A percentile compares a stretch with the other conserved stretches of the same genome.
Conservation (phyloP, 2,888 invertebrate genomes). For the Drosophila macrospina region DNA sequence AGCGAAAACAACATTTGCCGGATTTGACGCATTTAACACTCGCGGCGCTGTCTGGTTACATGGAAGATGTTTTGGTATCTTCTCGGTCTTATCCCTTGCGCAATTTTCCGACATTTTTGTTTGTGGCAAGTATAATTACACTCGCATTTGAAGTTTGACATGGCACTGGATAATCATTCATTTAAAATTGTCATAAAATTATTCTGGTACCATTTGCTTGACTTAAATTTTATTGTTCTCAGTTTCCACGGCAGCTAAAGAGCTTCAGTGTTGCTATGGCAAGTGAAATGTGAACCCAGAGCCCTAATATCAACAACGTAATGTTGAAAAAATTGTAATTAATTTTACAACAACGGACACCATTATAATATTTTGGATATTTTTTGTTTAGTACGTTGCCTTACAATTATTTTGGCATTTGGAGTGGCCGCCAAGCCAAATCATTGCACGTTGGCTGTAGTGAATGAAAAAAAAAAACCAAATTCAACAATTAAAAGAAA, state of each 20-base stretch:
- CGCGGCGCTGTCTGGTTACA: slow-evolving; percentile 19
- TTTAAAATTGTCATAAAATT: slow-evolving; percentile 12
- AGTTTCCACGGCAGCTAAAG: slow-evolving; percentile 2
- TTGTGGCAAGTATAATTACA: slow-evolving; percentile 16
- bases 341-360: slow-evolving; percentile 63
- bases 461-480: slow-evolving; percentile 9
- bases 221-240: slow-evolving; percentile 1
- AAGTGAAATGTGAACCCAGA: slow-evolving; percentile 5
- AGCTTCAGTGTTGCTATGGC: slow-evolving; percentile 29
- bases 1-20: slow-evolving; percentile 9
- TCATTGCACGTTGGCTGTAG: slow-evolving; percentile 43
- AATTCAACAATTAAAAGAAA: slow-evolving; percentile 36
- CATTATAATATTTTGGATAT: slow-evolving; percentile 62
- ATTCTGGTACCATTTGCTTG: not conserved
- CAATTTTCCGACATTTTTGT: slow-evolving; percentile 6
- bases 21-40: slow-evolving; percentile 9
- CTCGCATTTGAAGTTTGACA: slow-evolving; percentile 1
- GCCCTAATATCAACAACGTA: slow-evolving; percentile 24
- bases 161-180: slow-evolving; percentile 15
- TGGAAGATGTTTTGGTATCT: slow-evolving; percentile 2
- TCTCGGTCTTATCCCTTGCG: slow-evolving; percentile 5
- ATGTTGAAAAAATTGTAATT: slow-evolving; percentile 62
- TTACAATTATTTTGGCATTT: slow-evolving; percentile 63
- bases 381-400: slow-evolving; percentile 33
- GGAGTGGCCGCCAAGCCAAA: slow-evolving; percentile 51